Percentiles rank a stretch among this genome's conserved stretches.
Conservation (phyloP, 1,140 invertebrate genomes). For the Subanguina moxae region DNA sequence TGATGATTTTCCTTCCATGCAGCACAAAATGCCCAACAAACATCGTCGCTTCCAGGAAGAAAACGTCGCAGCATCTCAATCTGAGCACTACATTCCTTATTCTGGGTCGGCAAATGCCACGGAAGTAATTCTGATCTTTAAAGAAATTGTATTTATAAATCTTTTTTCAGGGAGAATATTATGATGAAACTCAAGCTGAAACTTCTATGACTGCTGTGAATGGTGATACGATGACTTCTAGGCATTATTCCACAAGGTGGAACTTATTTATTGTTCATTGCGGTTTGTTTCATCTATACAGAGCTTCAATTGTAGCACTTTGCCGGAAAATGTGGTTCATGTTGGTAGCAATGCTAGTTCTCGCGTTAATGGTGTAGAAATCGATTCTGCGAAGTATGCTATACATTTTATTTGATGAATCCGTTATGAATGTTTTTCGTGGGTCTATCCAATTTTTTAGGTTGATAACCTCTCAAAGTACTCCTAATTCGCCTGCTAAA, state of each 20-base stretch:
- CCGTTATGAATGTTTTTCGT: too few species aligned
- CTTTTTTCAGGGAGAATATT: neutral
- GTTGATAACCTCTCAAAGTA: constrained; percentile 9
- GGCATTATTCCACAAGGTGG: too few species aligned
- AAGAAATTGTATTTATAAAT: neutral
- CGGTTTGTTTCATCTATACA: too few species aligned
- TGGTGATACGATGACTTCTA: too few species aligned
- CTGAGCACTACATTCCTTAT: constrained; percentile 22
- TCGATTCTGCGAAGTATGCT: too few species aligned
- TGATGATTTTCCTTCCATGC: constrained; percentile 43
- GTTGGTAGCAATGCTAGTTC: too few species aligned
- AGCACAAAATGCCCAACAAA: constrained; percentile 33
- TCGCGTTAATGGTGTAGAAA: too few species aligned
- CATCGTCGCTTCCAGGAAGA: constrained; percentile 29
- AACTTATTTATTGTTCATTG: neutral
- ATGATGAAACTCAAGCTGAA: too few species aligned
- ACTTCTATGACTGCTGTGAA: too few species aligned
- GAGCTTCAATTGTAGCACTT: too few species aligned
- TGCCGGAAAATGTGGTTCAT: too few species aligned
- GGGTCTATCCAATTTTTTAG: neutral
- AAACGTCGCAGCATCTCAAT: constrained; percentile 41
- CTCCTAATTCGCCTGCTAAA: neutral
- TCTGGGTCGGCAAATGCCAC: neutral
- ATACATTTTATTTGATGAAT: too few species aligned
- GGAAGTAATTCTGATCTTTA: neutral